Conservation (phyloP, 2,113 vertebrate species). For the Balaenoptera acutorostrata region DNA sequence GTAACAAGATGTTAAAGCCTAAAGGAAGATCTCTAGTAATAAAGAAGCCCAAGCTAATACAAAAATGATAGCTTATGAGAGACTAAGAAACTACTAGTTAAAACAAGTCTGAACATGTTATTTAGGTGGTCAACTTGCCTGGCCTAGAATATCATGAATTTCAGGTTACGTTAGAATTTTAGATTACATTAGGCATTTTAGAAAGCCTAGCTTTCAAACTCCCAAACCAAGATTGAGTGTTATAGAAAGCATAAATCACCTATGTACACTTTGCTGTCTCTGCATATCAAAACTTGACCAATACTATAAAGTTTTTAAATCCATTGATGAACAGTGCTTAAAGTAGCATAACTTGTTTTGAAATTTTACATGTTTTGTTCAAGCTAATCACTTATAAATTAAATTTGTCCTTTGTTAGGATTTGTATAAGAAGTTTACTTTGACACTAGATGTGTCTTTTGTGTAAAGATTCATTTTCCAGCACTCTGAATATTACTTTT, state of each 20-base stretch:
- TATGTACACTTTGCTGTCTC: not conserved
- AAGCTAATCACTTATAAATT: not conserved
- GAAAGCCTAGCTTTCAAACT: not conserved
- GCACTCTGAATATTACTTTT: not conserved
- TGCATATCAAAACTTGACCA: not conserved
- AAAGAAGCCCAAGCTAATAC: not conserved
- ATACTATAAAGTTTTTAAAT: not conserved
- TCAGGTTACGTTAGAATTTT: not conserved
- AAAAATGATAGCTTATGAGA: not conserved
- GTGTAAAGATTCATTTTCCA: not conserved
- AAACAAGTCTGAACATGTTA: not conserved
- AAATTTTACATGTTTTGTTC: not conserved
- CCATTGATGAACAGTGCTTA: not conserved
- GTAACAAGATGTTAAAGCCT: not conserved
- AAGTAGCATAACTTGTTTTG: not conserved
- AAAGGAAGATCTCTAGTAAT: not conserved
- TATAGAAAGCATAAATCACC: not conserved
- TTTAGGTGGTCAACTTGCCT: not conserved
- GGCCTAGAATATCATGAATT: not conserved
- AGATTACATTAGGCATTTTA: not conserved
- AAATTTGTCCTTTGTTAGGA: not conserved
- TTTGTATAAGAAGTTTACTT: not conserved
- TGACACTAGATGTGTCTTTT: not conserved
- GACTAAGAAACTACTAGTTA: not conserved
- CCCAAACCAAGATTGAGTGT: not conserved